Evolutionary conservation across 2,888 invertebrate genomes (phyloP).

Genomic region (Sminthurides aquaticus): DNA sequence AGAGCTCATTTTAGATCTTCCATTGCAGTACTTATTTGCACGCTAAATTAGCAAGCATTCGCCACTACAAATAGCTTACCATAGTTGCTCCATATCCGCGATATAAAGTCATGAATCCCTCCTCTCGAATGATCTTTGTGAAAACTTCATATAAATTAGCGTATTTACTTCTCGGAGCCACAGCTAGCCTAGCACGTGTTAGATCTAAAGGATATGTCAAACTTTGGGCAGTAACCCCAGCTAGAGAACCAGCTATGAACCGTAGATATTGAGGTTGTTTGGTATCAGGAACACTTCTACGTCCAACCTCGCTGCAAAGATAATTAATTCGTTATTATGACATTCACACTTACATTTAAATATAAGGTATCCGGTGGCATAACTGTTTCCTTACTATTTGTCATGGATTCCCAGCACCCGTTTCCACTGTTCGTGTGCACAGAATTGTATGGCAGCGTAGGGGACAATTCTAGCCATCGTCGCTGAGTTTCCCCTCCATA

Average conservation of each 20-base stretch:
- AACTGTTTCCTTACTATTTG: slow-evolving; percentile 8
- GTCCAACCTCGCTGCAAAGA: neutral
- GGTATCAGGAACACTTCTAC: neutral
- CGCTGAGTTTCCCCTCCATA: slow-evolving; percentile 98
- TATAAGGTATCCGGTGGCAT: too few relatives aligned
- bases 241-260: slow-evolving; percentile 85
- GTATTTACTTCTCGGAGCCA: slow-evolving; percentile 73
- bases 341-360: too few relatives aligned
- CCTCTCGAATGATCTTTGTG: slow-evolving; percentile 29
- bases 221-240: slow-evolving; percentile 89
- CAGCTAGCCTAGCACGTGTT: slow-evolving; percentile 94
- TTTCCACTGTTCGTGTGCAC: slow-evolving; percentile 96
- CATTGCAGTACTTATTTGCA: too few relatives aligned
- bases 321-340: neutral
- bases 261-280: slow-evolving; percentile 49
- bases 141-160: slow-evolving; percentile 54
- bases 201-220: slow-evolving; percentile 94
- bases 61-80: too few relatives aligned
- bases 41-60: too few relatives aligned
- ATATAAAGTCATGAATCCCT: slow-evolving; percentile 66
- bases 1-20: too few relatives aligned
- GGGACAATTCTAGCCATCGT: slow-evolving; percentile 96
- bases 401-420: slow-evolving; percentile 54
- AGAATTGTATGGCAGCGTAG: slow-evolving; percentile 95
- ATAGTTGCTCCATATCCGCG: slow-evolving; percentile 84